Base-by-base conservation (phyloP, 2,888 invertebrate genomes). In the Cosmorhoe ocellata region DNA sequence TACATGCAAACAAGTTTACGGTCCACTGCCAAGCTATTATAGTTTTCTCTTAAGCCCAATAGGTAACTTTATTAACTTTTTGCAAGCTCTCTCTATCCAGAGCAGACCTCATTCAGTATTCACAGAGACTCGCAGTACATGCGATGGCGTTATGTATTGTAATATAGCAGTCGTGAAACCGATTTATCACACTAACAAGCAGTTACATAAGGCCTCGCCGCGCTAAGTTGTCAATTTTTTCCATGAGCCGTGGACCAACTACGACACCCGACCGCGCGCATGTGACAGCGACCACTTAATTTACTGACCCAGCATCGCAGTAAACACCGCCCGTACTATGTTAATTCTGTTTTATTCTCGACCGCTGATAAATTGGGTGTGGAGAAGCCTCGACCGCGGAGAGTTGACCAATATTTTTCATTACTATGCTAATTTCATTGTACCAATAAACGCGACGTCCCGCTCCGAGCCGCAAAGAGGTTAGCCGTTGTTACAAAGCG, bases 341-440 rank as follows among this genome's bases (percentile, higher is more conserved):
- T 74, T 42, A 71, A 74, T 76, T 74, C 67, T 74, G 67, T 77
- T 77, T 75, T 73, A 76, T 74, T 66, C 69, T 63, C 64, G 51
- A 68, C 69, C 70, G 64, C 71, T 69, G 76, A 77, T 73, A 79
- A 79, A 81, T 81, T 79, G 76, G 66, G 67, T 70, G 71, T 66
- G 67, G 74, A 69, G 69, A 68, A 70, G 59, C 58, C 60, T 22
- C 63, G 63, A 66, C 69, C 67, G 67, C 66, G 67, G 58, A 61
- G 62, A 60, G 63, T 61, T 76, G 79, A 76, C 84, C 87, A 86
- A 88, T 87, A 86, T 88, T 87, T 88, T 88, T 88, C 87, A 89
- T 89, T 87, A 87, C 84, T 87, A 89, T 89, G 87, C 85, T 89
- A 89, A 89, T 89, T 86, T 81, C 83, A 85, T 88, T 88, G 81